Evolutionary conservation across 2,888 invertebrate species (phyloP).

Genomic region (Meganola albula): DNA sequence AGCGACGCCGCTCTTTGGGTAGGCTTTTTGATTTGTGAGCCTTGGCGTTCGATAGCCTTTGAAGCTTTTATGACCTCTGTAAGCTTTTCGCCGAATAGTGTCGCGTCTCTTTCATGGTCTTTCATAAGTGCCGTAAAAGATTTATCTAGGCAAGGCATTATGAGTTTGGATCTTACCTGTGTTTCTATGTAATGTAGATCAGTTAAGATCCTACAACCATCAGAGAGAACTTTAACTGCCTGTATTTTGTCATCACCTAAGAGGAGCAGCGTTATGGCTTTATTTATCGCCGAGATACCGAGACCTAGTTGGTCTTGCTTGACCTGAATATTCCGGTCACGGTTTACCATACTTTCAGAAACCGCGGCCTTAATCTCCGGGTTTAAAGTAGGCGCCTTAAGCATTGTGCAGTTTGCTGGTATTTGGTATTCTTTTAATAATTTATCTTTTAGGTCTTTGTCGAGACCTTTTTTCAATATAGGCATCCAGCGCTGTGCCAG

Average conservation of each 20-base stretch:
- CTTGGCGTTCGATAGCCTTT: constrained; percentile 13
- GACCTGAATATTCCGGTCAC: constrained; percentile 9
- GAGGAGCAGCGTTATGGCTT: constrained; percentile 4
- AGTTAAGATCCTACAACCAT: constrained; percentile 5
- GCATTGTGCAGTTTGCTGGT: constrained; percentile 5
- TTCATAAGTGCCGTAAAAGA: constrained; percentile 11
- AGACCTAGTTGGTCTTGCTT: constrained; percentile 5
- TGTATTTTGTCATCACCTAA: constrained; percentile 5
- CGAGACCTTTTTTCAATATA: constrained; percentile 2
- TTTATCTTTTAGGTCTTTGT: constrained; percentile 3
- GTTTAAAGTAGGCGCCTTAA: constrained; percentile 7
- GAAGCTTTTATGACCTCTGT: constrained; percentile 12
- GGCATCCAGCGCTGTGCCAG: background rate
- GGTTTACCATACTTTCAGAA: constrained; percentile 2
- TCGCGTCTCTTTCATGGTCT: constrained; percentile 11
- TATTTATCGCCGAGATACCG: constrained; percentile 7
- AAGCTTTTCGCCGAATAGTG: constrained; percentile 8
- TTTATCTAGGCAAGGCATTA: constrained; percentile 8
- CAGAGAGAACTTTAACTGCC: constrained; percentile 5
- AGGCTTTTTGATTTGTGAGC: constrained; percentile 10
- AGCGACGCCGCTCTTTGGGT: background rate
- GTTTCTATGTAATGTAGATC: constrained; percentile 5
- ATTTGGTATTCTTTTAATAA: constrained; percentile 5
- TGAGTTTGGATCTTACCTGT: constrained; percentile 2
- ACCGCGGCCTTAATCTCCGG: constrained; percentile 8